Evolutionary conservation across 2,113 vertebrate species (phyloP).

Genomic region (Anseranas semipalmata): DNA sequence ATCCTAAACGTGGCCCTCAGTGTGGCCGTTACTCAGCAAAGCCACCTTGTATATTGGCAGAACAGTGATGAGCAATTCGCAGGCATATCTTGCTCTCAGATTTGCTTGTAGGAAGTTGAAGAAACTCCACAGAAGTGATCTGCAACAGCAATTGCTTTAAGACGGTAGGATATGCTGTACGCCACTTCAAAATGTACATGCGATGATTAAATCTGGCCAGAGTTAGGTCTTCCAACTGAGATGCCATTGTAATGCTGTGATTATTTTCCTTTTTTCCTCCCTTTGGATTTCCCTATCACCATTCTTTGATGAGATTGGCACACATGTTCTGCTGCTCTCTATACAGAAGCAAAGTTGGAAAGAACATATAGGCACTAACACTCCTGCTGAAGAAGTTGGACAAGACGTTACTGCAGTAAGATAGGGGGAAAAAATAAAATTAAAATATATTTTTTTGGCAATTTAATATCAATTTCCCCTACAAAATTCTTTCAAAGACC

Average conservation of each 20-base stretch:
- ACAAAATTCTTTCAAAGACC: background rate
- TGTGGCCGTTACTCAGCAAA: background rate
- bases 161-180: background rate
- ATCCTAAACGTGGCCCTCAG: background rate
- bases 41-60: background rate
- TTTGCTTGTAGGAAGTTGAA: background rate
- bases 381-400: background rate
- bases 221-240: background rate
- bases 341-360: background rate
- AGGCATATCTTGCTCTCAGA: background rate
- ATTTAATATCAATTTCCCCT: background rate
- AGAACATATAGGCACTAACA: background rate
- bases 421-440: accelerated
- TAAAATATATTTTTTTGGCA: background rate
- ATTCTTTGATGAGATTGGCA: conserved; percentile 26
- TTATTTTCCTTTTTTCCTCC: conserved; percentile 3
- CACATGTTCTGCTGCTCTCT: background rate
- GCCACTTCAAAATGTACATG: background rate
- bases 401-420: background rate
- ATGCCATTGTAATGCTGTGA: background rate
- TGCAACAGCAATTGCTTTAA: background rate
- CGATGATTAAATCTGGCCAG: conserved; percentile 21
- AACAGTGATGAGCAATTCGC: background rate
- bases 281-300: background rate
- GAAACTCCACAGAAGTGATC: background rate